Percentiles rank a stretch among this genome's conserved stretches.
Conservation (phyloP, 2,888 invertebrate species). For the Lagria hirta region DNA sequence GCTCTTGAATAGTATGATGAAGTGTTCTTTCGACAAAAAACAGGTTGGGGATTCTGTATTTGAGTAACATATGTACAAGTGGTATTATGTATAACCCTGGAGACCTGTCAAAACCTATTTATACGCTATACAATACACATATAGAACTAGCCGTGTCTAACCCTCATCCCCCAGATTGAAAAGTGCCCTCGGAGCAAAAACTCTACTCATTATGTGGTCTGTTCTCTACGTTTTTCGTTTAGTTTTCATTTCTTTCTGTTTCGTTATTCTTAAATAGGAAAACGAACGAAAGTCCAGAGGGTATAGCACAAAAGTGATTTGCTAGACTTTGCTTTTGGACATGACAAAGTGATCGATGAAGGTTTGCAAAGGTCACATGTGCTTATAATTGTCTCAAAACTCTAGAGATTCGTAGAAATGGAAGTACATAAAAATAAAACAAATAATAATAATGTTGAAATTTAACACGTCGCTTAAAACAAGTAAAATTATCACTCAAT, state of each 20-base stretch:
- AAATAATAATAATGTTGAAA: too few species aligned
- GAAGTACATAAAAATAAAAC: too few species aligned
- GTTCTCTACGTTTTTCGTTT: conserved; percentile 10
- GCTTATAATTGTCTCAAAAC: conserved; percentile 53
- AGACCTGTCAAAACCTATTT: conserved; percentile 54
- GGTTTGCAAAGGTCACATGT: conserved; percentile 53
- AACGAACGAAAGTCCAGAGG: conserved; percentile 17
- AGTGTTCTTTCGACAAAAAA: conserved; percentile 22
- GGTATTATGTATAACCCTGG: conserved; percentile 54
- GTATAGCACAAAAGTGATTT: conserved; percentile 38
- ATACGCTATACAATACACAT: conserved; percentile 47
- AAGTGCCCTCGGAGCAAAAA: conserved; percentile 23
- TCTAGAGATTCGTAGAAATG: conserved; percentile 42
- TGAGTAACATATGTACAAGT: conserved; percentile 54
- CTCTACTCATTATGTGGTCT: conserved; percentile 11
- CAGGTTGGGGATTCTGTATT: conserved; percentile 37
- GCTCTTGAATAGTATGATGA: conserved; percentile 16
- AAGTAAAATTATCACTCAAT: too few species aligned
- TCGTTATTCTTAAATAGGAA: neutral
- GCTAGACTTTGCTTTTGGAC: conserved; percentile 38
- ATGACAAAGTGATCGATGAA: conserved; percentile 51
- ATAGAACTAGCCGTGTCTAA: conserved; percentile 36
- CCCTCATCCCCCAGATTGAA: conserved; percentile 22
- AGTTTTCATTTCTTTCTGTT: conserved; percentile 3
- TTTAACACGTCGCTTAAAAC: too few species aligned